phyloP scores from a whole-genome alignment of 2,797 vertebrate species.

The Enoplosus armatus region DNA sequence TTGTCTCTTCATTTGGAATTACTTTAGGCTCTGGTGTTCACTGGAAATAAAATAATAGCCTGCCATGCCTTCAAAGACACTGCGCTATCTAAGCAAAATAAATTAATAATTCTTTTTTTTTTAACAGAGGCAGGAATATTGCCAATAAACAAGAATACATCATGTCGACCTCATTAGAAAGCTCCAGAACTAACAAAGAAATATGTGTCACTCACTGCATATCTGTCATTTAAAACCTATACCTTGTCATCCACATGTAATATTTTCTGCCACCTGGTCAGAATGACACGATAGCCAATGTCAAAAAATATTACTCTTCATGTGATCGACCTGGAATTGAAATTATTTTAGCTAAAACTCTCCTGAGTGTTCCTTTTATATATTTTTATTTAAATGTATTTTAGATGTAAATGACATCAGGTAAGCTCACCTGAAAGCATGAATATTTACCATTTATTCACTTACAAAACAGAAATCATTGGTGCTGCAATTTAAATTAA shows the following conservation, averaged over 20 bases:
- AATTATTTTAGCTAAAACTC: neutral
- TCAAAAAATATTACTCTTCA: neutral
- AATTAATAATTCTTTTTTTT: neutral
- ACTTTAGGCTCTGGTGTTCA: constrained; percentile 39
- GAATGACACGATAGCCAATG: neutral
- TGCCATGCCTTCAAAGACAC: constrained; percentile 34
- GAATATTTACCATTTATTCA: neutral
- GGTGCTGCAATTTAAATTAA: neutral
- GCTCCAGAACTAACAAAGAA: constrained; percentile 7
- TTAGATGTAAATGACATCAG: neutral
- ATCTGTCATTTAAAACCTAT: constrained; percentile 12
- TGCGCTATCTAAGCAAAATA: constrained; percentile 13
- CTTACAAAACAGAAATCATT: neutral
- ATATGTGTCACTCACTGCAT: neutral
- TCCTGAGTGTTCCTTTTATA: neutral
- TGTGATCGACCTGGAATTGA: neutral
- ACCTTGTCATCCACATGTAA: neutral
- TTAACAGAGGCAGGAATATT: neutral
- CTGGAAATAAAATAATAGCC: constrained; percentile 41
- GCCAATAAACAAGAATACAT: constrained; percentile 46
- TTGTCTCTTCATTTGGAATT: constrained; percentile 37
- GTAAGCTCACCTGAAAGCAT: neutral
- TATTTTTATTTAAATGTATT: neutral
- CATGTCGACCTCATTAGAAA: constrained; percentile 28
- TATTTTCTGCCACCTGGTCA: constrained; percentile 18